phyloP scores from a whole-genome alignment of 2,888 invertebrate genomes.

The Tinea semifulvella region DNA sequence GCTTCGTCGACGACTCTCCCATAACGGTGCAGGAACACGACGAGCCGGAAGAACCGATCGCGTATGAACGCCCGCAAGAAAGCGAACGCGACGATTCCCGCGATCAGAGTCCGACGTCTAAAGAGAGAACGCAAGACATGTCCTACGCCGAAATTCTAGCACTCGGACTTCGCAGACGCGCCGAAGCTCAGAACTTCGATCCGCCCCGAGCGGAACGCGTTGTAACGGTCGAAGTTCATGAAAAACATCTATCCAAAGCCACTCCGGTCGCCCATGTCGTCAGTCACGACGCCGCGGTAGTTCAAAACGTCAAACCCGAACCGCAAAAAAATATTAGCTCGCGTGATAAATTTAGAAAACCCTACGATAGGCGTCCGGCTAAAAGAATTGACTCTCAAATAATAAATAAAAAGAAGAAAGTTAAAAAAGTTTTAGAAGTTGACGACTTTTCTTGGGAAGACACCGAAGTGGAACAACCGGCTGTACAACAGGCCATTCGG shows the following conservation, averaged over 20 bases:
- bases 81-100: constrained; percentile 21
- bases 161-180: constrained; percentile 64
- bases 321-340: constrained; percentile 11
- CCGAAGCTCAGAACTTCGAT: constrained; percentile 25
- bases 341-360: constrained; percentile 10
- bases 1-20: neutral
- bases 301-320: neutral
- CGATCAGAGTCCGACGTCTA: constrained; percentile 27
- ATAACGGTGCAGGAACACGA: neutral
- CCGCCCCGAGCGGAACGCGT: constrained; percentile 22
- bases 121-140: constrained; percentile 65
- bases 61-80: neutral
- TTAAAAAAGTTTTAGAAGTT: constrained; percentile 50
- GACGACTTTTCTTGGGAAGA: constrained; percentile 44
- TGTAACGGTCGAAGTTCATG: constrained; percentile 39
- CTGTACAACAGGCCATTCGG: too few relatives aligned
- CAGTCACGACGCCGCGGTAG: neutral
- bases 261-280: constrained; percentile 23
- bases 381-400: constrained; percentile 30
- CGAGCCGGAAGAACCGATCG: neutral
- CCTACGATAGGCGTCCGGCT: neutral
- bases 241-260: constrained; percentile 48
- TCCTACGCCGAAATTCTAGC: constrained; percentile 79
- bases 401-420: constrained; percentile 29
- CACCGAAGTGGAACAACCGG: constrained; percentile 25